Evolutionary conservation across 2,888 invertebrate genomes (phyloP).

Genomic region (Eupeodes latifasciatus): DNA sequence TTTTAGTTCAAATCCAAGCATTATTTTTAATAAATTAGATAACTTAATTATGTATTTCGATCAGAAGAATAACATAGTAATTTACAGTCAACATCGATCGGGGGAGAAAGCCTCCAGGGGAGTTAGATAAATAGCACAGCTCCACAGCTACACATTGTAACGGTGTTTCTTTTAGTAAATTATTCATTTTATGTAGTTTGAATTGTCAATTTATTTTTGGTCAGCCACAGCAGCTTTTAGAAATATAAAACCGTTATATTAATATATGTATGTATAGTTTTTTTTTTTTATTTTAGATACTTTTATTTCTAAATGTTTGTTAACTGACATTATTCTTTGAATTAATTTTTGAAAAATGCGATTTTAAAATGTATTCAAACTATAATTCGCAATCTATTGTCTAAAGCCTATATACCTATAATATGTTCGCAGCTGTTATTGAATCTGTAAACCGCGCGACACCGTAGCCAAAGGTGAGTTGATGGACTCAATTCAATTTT

Average conservation of each 20-base stretch:
- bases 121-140: slow-evolving; percentile 54
- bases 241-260: slow-evolving; percentile 3
- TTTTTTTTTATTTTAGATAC: background rate
- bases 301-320: background rate
- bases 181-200: slow-evolving; percentile 36
- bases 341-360: slow-evolving; percentile 12
- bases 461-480: background rate
- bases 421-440: slow-evolving; percentile 7
- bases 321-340: slow-evolving; percentile 13
- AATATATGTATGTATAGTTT: background rate
- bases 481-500: slow-evolving; percentile 19
- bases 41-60: slow-evolving; percentile 35
- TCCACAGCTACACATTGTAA: slow-evolving; percentile 32
- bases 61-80: slow-evolving; percentile 1
- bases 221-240: background rate
- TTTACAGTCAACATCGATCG: slow-evolving; percentile 1
- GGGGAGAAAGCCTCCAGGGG: background rate
- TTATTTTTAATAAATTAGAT: slow-evolving; percentile 51
- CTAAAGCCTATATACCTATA: background rate
- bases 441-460: background rate
- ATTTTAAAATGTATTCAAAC: slow-evolving; percentile 46
- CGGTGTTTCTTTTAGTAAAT: slow-evolving; percentile 43
- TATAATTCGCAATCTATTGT: slow-evolving; percentile 48
- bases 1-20: slow-evolving; percentile 10
- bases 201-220: background rate